Evolutionary conservation across 2,113 vertebrate species (phyloP).

Genomic region (Psophia crepitans): DNA sequence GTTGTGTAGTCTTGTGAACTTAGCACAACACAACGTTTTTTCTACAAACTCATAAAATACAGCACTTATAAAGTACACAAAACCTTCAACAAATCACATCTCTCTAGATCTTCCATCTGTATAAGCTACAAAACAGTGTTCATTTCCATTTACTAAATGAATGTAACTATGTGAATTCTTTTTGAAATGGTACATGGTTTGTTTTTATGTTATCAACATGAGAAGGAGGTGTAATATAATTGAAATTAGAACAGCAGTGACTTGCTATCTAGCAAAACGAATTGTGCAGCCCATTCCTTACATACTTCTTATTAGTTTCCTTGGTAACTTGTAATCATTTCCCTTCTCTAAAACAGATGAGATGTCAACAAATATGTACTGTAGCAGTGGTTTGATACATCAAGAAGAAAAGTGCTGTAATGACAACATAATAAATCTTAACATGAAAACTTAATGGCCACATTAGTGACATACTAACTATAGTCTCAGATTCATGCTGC

Average conservation of each 20-base stretch:
- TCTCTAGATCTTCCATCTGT: neutral
- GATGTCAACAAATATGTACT: slow-evolving; percentile 72
- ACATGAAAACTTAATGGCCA: slow-evolving; percentile 71
- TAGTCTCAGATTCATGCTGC: neutral
- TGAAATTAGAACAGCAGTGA: slow-evolving; percentile 60
- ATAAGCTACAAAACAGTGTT: neutral
- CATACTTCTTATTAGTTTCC: slow-evolving; percentile 72
- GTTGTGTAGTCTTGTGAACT: neutral
- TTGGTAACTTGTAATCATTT: slow-evolving; percentile 75
- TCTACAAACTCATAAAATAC: neutral
- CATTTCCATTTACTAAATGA: slow-evolving; percentile 15
- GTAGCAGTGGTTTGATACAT: slow-evolving; percentile 67
- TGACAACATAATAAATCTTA: slow-evolving; percentile 73
- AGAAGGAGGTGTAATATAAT: slow-evolving; percentile 63
- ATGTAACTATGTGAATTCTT: neutral
- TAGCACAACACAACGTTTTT: neutral
- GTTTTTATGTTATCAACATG: slow-evolving; percentile 8
- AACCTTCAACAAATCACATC: neutral
- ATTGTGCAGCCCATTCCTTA: slow-evolving; percentile 47
- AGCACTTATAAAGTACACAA: neutral
- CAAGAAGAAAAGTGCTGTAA: slow-evolving; percentile 60
- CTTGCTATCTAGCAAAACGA: slow-evolving; percentile 50
- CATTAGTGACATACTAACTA: slow-evolving; percentile 67
- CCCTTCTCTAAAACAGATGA: slow-evolving; percentile 73
- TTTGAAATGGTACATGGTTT: neutral